Conservation (phyloP, 2,797 vertebrate genomes). For the Atherinosoma microstoma region DNA sequence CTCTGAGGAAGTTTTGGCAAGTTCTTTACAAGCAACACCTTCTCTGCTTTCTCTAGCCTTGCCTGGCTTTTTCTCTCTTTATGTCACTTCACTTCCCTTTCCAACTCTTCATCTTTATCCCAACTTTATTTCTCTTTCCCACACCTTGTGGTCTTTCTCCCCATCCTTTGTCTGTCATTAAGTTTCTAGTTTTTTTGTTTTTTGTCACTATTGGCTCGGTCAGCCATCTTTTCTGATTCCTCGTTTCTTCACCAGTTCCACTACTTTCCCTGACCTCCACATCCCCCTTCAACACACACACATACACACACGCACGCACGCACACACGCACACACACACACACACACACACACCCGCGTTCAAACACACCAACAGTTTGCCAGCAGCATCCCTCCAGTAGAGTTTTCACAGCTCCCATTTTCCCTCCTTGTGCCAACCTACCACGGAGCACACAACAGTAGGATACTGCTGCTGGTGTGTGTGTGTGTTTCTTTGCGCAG, state of each 20-base stretch:
- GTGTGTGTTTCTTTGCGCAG: conserved; percentile 15
- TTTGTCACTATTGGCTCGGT: conserved; percentile 12
- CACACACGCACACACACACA: too few species aligned
- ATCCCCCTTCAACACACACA: conserved; percentile 15
- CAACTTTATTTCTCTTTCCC: conserved; percentile 23
- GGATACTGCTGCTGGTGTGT: conserved; percentile 35
- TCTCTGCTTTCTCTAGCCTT: conserved; percentile 61
- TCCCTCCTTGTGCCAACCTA: conserved; percentile 63
- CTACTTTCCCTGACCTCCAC: conserved; percentile 33
- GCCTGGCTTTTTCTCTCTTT: conserved; percentile 34
- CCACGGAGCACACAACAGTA: conserved; percentile 50
- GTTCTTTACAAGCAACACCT: conserved; percentile 65
- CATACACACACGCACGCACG: conserved; percentile 15
- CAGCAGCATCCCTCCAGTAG: conserved; percentile 63
- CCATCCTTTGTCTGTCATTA: conserved; percentile 8
- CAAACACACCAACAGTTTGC: conserved; percentile 48
- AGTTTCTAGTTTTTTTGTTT: conserved; percentile 10
- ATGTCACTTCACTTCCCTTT: conserved; percentile 31
- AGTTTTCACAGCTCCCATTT: conserved; percentile 73
- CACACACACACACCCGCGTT: conserved; percentile 15
- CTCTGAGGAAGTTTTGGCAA: conserved; percentile 62
- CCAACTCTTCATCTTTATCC: conserved; percentile 23
- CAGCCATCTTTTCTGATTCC: conserved; percentile 19
- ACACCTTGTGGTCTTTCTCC: conserved; percentile 11
- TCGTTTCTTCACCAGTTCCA: conserved; percentile 1